Base-by-base conservation (phyloP, 2,113 vertebrate genomes). In the Harpagus bidentatus region DNA sequence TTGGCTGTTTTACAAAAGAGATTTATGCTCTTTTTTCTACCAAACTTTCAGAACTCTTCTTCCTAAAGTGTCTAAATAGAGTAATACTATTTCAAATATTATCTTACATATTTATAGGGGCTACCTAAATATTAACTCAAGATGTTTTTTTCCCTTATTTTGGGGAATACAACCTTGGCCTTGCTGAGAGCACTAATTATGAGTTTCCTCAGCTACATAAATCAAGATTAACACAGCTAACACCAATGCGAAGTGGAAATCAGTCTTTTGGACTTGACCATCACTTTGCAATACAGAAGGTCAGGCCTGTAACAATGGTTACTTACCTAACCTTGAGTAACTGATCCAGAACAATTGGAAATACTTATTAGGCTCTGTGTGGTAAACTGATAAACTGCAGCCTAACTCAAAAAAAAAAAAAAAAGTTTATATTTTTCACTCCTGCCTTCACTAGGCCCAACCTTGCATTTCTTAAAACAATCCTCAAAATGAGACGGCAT, bases 401-500 rank as follows among this genome's bases (percentile, higher is more conserved):
- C 29, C 34, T 84, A 65, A 53, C 47, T 67, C 78, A 1, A 28
- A 63, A 62, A 77, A 42, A 12, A 58, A 40, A 9, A 13, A 25
- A 52, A 19, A 11, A 22, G 14, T 14, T 29, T 11, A 4, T 43
- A 5, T 23, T 93, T 86, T 78, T 21, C 22, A 45, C 16, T 59
- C n/a, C 13, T 42, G 10, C 11, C 32, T 74, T 61, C 21, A 9
- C 9, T 43, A 56, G 21, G 20, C 17, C 11, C 6, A 58, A 15
- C 3, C 8, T 29, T 31, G 18, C 4, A 40, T 31, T 84, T 50
- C 73, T 63, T 55, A n/a, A 38, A 52, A 58, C 61, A 9, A 8
- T 11, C 61, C n/a, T 62, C 36, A 18, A 34, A 45, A 34, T 0
- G 9, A 61, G 38, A 53, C 6, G 11, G 29, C 0, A 1, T 3